A percentile compares a stretch with the other conserved stretches of the same genome.
These are phyloP conservation scores for Blastobasis adustella DNA, from an alignment of 2,888 invertebrate genomes.

Conservation along the genomic window DNA sequence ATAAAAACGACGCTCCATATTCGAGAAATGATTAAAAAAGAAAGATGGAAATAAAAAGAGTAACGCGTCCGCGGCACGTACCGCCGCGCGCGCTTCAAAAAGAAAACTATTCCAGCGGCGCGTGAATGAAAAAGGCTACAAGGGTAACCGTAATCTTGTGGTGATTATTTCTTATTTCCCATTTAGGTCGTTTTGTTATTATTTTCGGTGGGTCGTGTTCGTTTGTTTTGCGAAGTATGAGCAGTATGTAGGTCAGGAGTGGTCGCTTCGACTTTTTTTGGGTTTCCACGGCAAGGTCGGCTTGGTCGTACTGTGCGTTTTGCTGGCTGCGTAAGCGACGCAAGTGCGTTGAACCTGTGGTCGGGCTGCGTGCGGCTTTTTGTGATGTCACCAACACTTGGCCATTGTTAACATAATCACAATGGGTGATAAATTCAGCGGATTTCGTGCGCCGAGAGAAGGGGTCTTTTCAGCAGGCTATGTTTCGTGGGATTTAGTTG, in stretches of 20 bases:
- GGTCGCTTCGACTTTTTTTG: conserved; percentile 43
- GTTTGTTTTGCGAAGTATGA: conserved; percentile 50
- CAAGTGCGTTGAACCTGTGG: conserved; percentile 30
- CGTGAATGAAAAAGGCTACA: conserved; percentile 71
- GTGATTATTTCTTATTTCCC: conserved; percentile 69
- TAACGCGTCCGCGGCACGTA: conserved; percentile 59
- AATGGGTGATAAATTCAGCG: no score
- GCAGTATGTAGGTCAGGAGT: conserved; percentile 70
- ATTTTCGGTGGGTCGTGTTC: conserved; percentile 45
- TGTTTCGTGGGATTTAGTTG: neutral
- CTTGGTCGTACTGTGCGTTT: conserved; percentile 35
- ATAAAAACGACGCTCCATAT: conserved; percentile 71
- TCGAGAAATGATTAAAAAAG: conserved; percentile 73
- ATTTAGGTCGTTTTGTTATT: conserved; percentile 53
- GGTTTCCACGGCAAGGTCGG: conserved; percentile 65
- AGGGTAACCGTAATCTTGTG: conserved; percentile 64
- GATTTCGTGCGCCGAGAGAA: neutral
- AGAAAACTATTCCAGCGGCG: conserved; percentile 67
- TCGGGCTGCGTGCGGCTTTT: neutral
- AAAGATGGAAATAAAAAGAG: conserved; percentile 50
- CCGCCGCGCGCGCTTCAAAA: conserved; percentile 50
- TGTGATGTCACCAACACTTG: neutral
- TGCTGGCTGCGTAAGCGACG: conserved; percentile 21
- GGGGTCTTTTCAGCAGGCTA: neutral
- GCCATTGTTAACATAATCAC: no score